Conservation (phyloP, 2,113 vertebrate genomes). For the Eidolon helvum region DNA sequence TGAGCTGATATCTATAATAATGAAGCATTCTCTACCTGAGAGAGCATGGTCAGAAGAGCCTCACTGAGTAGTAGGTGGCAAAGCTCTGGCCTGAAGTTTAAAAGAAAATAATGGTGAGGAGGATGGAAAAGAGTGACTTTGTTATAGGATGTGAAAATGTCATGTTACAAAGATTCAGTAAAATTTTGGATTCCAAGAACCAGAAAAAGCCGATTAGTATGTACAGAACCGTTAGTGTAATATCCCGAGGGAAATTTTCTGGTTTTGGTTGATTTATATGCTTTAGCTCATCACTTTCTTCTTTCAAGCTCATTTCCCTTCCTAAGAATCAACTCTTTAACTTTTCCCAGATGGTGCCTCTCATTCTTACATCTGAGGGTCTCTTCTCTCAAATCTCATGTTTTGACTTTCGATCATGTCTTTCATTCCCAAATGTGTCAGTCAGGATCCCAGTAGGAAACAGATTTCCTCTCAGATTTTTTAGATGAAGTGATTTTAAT, state of each 20-base stretch:
- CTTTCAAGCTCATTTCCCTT: neutral
- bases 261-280: neutral
- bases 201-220: neutral
- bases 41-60: neutral
- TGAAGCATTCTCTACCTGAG: neutral
- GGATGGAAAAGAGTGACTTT: neutral
- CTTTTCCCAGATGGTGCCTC: neutral
- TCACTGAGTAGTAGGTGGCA: neutral
- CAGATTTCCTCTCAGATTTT: neutral
- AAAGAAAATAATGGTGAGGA: neutral
- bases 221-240: neutral
- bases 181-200: neutral
- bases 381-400: neutral
- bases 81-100: neutral
- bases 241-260: neutral
- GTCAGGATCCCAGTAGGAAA: neutral
- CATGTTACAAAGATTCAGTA: neutral
- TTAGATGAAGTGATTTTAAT: neutral
- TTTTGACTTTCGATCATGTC: neutral
- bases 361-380: neutral
- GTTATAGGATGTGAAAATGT: neutral
- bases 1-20: neutral
- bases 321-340: neutral
- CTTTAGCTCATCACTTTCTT: neutral
- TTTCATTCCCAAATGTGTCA: neutral